Evolutionary conservation across 2,113 vertebrate species (phyloP), one percentile per base, ranked within the genome.

Genomic region (Lophius piscatorius): DNA sequence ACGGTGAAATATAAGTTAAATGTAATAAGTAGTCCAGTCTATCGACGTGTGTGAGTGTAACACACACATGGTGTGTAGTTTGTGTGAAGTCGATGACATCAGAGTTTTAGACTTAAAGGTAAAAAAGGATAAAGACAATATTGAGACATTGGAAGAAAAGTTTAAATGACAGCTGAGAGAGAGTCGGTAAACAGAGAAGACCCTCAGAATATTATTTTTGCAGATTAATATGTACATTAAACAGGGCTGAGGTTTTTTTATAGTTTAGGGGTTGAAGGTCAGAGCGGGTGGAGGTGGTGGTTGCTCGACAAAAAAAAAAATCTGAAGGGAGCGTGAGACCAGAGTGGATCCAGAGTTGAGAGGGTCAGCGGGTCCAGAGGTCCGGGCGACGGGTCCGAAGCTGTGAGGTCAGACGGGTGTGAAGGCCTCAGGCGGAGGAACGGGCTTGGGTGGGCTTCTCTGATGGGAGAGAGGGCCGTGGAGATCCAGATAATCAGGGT

Each of bases 301-400:
- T 50, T 57, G 69, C 28, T 40, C 62, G 56, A 62, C 33, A 56
- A 60, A 66, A 68, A 68, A 45, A 59, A 57, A 58, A 67, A 71
- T 75, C 57, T 50, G 72, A 61, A 76, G 70, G 63, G 87, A 85
- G 81, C 84, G 86, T 89, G 86, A 82, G 87, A 88, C 86, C 78
- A n/a, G n/a, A n/a, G 57, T 76, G 74, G 82, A 74, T 84, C 73
- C 80, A 51, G 54, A 51, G 87, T 84, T 84, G 81, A 82, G 61
- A n/a, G 71, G 86, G 86, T 88, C 87, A 74, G 24, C 1, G 42
- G 80, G 80, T 70, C 50, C 68, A 78, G 80, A 69, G 65, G 46
- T 58, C 40, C 7, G 76, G 67, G 64, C 72, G 62, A 38, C 68
- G 58, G 67, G 72, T 71, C 74, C 69, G 78, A 66, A 69, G 77